Base-by-base conservation (phyloP, 30 jellyfish, hydroid and myxozoan genomes). In the Cassiopea andromeda region DNA sequence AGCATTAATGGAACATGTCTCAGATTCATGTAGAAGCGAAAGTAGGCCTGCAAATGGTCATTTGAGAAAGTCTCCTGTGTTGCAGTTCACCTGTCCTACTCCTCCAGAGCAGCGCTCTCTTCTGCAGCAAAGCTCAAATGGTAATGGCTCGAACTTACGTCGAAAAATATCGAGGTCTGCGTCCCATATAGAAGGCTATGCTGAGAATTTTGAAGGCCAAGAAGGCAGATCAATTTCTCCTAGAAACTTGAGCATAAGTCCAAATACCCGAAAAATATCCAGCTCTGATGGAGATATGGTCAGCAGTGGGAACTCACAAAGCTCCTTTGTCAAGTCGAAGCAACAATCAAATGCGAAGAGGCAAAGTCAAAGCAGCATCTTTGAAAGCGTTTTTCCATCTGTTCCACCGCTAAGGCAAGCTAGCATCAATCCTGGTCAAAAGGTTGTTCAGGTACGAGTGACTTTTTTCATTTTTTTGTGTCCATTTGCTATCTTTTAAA, bases 401-500 rank as follows among this genome's bases (percentile, higher is more conserved):
- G 89, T 86, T 79, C 93, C 93, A 61, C 89, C 93, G 6, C 79
- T 64, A 78, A 75, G 89, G 74, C 97, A 89, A 73, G 61, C 87
- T 1, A 89, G 87, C 84, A 89, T 89, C 72, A 81, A 89, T 50
- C 89, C 91, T 7, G 97, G 97, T 19, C 93, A 92, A 46, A 92
- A 92, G 85, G 98, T 92, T 50, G 98, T 94, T 17, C 98, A 92
- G 95, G 98, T 92, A 86, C 2, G 88, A n/a, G 0, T 8, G 46
- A 16, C 15, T 27, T 27, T 27, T 27, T 27, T 27, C 38, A 27
- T 27, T 27, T 27, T 27, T 14, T 45, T 2, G 48, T 43, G 69
- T 81, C 74, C 50, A 80, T 60, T 44, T 60, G 9, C 3, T 70
- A 16, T 57, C 27, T 19, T 7, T 4, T 2, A 2, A 10, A 80